Base-by-base conservation (phyloP, 2,888 invertebrate genomes). In the Odiellus spinosus region DNA sequence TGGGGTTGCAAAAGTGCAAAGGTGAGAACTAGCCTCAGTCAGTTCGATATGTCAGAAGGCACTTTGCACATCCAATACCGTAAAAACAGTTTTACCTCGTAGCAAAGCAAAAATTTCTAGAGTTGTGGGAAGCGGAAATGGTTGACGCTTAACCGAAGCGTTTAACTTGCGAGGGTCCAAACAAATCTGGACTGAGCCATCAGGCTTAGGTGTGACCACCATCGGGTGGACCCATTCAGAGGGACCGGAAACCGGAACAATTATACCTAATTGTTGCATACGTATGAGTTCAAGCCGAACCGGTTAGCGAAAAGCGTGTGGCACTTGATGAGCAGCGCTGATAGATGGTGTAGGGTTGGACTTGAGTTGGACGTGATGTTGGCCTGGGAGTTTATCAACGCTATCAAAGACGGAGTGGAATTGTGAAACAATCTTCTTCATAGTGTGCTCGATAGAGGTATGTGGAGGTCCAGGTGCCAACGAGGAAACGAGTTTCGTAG, bases 31-130 rank as follows among this genome's bases (percentile, higher is more conserved):
- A 15, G 61, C 58, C 1, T 57, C 58, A 35, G 59, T 56, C 20
- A 64, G 54, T 54, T 61, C 59, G n/a, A 64, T 39, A 45, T 65
- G 62, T 49, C 63, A 55, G 42, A 64, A 66, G 1, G 64, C 63
- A 45, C 57, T 56, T 2, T 49, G 46, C 14, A 63, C 53, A 54
- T 64, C 61, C 38, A 58, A 21, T 4, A 56, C 52, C 40, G 55
- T 51, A 49, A 57, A 62, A 40, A 52, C 49, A 44, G 52, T 51
- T 20, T 56, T 57, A 21, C 55, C 55, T 39, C 45, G 47, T 20
- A 63, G 45, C 6, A 50, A 49, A 3, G 58, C 52, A 47, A 59
- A 59, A 26, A 63, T 55, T 40, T 61, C 60, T 19, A 60, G 59
- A 14, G 56, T 52, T 44, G 51, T 45, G 1, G 61, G 61, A 44